Conservation (phyloP, 1,140 invertebrate species). For the Ceratina australensis region DNA sequence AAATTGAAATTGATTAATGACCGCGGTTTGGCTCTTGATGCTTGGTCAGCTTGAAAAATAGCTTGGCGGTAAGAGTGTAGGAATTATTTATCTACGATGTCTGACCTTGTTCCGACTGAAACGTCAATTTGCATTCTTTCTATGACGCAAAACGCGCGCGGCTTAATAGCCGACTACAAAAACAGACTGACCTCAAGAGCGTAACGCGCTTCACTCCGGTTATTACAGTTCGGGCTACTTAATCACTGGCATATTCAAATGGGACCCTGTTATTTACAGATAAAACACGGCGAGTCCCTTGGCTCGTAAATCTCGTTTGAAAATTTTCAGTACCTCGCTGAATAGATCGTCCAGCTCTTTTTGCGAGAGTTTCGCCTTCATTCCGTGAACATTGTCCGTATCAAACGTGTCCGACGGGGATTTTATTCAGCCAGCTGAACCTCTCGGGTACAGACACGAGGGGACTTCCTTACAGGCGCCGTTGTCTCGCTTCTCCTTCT, state of each 20-base stretch:
- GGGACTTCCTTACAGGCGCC: slow-evolving; percentile 21
- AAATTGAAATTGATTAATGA: slow-evolving; percentile 27
- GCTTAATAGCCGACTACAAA: slow-evolving; percentile 48
- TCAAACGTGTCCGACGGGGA: slow-evolving; percentile 48
- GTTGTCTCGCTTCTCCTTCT: neutral
- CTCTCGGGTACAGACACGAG: slow-evolving; percentile 11
- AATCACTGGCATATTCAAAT: no score
- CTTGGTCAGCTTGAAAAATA: neutral
- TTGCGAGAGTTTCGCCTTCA: slow-evolving; percentile 74
- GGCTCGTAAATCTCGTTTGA: neutral
- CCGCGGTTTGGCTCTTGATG: neutral
- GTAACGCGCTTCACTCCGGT: neutral
- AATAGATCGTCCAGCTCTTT: slow-evolving; percentile 77
- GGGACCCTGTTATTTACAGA: no score
- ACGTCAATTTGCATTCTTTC: slow-evolving; percentile 34
- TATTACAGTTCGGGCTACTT: neutral
- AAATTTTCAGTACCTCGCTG: slow-evolving; percentile 69
- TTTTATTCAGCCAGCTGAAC: slow-evolving; percentile 8
- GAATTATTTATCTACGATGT: slow-evolving; percentile 4
- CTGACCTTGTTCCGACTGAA: slow-evolving; percentile 6
- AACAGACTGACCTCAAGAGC: slow-evolving; percentile 12
- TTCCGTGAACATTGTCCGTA: slow-evolving; percentile 69
- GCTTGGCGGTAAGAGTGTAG: neutral
- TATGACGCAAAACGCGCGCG: slow-evolving; percentile 26
- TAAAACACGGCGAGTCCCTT: no score